A percentile compares a stretch with the other conserved stretches of the same genome.
Conservation (phyloP, 2,113 vertebrate genomes). For the Sminthopsis crassicaudata region DNA sequence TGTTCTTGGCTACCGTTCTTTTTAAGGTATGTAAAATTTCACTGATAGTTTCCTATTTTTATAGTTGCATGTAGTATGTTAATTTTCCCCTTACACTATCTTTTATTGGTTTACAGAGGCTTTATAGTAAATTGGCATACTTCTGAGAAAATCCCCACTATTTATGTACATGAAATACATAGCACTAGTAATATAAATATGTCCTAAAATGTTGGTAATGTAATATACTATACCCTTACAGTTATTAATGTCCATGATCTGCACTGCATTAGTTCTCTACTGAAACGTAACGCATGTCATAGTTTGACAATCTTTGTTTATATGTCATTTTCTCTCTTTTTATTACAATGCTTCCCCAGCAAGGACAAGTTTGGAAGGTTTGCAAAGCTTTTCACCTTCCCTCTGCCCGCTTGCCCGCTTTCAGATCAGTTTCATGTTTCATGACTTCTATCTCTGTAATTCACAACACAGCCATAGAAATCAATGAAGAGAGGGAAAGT, state of each 20-base stretch:
- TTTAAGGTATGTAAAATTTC: constrained; percentile 90
- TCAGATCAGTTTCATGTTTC: constrained; percentile 91
- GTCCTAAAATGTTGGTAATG: constrained; percentile 74
- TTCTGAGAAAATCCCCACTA: constrained; percentile 72
- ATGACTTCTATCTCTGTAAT: constrained; percentile 92
- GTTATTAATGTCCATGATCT: constrained; percentile 80
- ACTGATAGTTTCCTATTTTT: constrained; percentile 81
- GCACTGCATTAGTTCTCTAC: constrained; percentile 81
- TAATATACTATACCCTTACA: constrained; percentile 75
- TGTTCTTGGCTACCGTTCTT: constrained; percentile 88
- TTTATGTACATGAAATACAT: constrained; percentile 65
- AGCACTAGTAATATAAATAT: constrained; percentile 73
- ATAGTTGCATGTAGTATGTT: constrained; percentile 85
- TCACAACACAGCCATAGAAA: constrained; percentile 84
- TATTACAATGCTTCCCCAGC: constrained; percentile 99
- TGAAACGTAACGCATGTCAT: constrained; percentile 84
- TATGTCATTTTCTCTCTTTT: constrained; percentile 98
- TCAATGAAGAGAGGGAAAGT: constrained; percentile 79
- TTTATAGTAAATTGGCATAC: constrained; percentile 71
- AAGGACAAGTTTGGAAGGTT: constrained; percentile 99
- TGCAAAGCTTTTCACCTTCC: constrained; percentile 99
- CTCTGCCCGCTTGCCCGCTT: constrained; percentile 93
- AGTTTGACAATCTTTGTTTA: constrained; percentile 90
- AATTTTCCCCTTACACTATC: constrained; percentile 71
- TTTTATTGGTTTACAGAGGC: constrained; percentile 78